phyloP scores from a whole-genome alignment of 2,888 invertebrate genomes.

The Platypus cylindrus region DNA sequence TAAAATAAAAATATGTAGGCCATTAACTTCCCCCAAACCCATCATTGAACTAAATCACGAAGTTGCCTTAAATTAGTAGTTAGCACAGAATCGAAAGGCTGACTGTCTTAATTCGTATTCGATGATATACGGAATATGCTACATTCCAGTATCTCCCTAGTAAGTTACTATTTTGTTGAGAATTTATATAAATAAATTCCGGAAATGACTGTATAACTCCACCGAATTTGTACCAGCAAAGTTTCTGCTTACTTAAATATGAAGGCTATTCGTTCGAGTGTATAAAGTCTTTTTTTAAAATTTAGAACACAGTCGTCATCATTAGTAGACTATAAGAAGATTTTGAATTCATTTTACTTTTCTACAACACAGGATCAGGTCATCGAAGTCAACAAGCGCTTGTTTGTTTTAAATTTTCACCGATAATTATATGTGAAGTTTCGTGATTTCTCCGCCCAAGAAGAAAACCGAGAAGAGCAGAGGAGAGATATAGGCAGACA shows the following conservation, averaged over 20 bases:
- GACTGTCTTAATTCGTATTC: constrained; percentile 11
- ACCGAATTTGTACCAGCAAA: too few species aligned
- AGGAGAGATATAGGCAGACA: too few species aligned
- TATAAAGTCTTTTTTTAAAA: background rate
- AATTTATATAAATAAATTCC: too few species aligned
- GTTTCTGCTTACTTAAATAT: too few species aligned
- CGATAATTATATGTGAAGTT: constrained; percentile 11
- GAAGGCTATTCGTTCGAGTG: background rate
- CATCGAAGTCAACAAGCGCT: constrained; percentile 14
- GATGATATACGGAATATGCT: constrained; percentile 7
- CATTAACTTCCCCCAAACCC: too few species aligned
- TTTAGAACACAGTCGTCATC: constrained; percentile 1
- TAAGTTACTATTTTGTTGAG: too few species aligned
- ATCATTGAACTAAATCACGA: constrained; percentile 13
- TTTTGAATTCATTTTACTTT: too few species aligned
- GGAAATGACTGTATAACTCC: too few species aligned
- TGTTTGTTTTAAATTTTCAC: constrained; percentile 15
- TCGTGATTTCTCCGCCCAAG: constrained; percentile 11
- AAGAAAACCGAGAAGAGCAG: background rate
- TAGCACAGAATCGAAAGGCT: constrained; percentile 6
- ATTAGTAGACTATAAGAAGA: too few species aligned
- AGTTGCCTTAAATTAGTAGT: constrained; percentile 12
- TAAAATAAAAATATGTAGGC: too few species aligned
- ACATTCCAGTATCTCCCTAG: too few species aligned
- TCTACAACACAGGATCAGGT: too few species aligned